Base-by-base conservation (phyloP, 2,888 invertebrate genomes). In the Hyalella azteca region DNA sequence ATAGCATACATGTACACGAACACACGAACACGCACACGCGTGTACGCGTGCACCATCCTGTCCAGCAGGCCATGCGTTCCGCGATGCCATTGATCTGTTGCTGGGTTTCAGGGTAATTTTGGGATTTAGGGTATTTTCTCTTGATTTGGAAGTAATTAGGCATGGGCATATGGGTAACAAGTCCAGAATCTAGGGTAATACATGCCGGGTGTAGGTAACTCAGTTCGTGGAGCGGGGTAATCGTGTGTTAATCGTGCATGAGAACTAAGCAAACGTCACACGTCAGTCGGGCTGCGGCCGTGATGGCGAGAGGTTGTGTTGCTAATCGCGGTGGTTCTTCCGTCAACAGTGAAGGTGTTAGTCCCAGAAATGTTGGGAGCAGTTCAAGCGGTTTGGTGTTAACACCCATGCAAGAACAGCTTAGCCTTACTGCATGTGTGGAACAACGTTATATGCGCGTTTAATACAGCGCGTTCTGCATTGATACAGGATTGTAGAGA, bases 221-320 rank as follows among this genome's bases (percentile, higher is more conserved):
- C 54, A 0, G 54, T 1, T 19, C 4, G 9, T 29, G 29, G 66
- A 36, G 66, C 36, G 29, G 66, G 66, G 66, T 66, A 66, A 66
- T 66, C 1, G 66, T 5, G 39, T 66, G 36, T 66, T 66, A 66
- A 66, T 66, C 36, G 66, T 19, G 29, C 59, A 29, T 22, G 59
- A 29, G 15, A 3, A 13, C 26, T 19, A 0, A 4, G n/a, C 19
- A 13, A 32, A 29, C 32, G 13, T n/a, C n/a, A n/a, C n/a, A n/a
- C n/a, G n/a, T 29, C 39, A 66, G 66, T 66, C 36, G 66, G 66
- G 66, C 66, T 66, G 22, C 66, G 66, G 66, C 66, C 66, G 66
- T 66, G 66, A 66, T 66, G 66, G 66, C 32, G 66, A 36, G 13
- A 66, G 66, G 36, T 11, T 66, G 66, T 36, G 19, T 32, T 66